Evolutionary conservation across 2,797 vertebrate genomes (phyloP).

Genomic region (Epinephelus coioides): DNA sequence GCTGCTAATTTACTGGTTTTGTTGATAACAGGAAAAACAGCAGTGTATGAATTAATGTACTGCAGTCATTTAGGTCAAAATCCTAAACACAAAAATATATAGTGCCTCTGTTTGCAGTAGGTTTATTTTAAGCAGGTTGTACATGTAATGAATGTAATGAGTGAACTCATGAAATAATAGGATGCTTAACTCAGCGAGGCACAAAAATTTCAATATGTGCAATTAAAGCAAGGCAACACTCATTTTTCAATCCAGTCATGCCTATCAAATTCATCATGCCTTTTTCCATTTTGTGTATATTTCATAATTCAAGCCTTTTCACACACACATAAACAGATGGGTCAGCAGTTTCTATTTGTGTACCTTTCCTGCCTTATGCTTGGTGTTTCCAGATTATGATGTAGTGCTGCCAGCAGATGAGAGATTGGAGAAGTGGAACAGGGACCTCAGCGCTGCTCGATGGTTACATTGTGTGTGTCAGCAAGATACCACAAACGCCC

Average conservation of each 20-base stretch:
- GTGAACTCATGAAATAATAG: conserved; percentile 68
- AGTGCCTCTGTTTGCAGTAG: conserved; percentile 44
- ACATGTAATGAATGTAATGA: no score
- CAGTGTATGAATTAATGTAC: conserved; percentile 18
- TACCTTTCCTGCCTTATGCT: conserved; percentile 48
- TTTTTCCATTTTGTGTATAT: conserved; percentile 56
- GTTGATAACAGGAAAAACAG: neutral
- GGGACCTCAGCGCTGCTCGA: conserved; percentile 50
- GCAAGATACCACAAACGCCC: conserved; percentile 67
- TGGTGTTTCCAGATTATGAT: conserved; percentile 68
- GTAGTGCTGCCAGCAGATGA: conserved; percentile 66
- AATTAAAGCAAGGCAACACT: conserved; percentile 80
- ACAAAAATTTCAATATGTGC: conserved; percentile 75
- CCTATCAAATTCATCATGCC: conserved; percentile 78
- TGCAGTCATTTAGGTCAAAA: conserved; percentile 33
- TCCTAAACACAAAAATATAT: conserved; percentile 43
- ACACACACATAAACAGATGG: conserved; percentile 44
- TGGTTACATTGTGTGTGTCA: conserved; percentile 68
- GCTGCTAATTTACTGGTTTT: neutral
- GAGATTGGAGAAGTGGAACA: conserved; percentile 56
- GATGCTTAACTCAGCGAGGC: conserved; percentile 69
- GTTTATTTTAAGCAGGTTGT: conserved; percentile 64
- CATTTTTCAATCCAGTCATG: conserved; percentile 79
- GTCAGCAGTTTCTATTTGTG: conserved; percentile 78
- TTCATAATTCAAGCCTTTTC: conserved; percentile 50